Evolutionary conservation across 2,888 invertebrate species (phyloP), one percentile per base, ranked within the genome.

Genomic region (Celastrina argiolus): DNA sequence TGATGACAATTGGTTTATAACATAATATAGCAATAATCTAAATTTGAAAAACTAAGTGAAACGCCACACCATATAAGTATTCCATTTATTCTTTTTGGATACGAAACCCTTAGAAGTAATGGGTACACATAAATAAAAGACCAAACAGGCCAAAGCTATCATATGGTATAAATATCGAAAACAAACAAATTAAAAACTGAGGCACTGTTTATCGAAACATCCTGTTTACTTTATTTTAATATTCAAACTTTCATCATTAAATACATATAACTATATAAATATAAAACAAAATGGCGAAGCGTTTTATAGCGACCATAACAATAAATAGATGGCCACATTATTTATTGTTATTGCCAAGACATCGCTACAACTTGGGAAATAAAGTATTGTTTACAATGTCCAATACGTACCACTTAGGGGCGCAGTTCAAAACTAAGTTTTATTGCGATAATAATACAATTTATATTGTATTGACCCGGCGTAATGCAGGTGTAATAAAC

Each of bases 311-410:
- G 18, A 58, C 41, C 58, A 65, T 65, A 65, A 65, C 65, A 58
- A 58, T 28, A 56, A 41, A 56, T 56, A 16, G 58, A 65, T 65
- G 56, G 65, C 65, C 65, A 28, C 65, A 65, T 58, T 56, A 65
- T 65, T 65, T 65, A 65, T 65, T 65, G 41, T 65, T 65, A 65
- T 65, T 58, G 65, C 65, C 28, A 18, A 56, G 65, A 56, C 56
- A 65, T 41, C 22, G 56, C 56, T 65, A 36, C 36, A 65, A 65
- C 65, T 65, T 58, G 39, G 65, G 56, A 65, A 65, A 65, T 65
- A 65, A 65, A 65, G 58, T 65, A 65, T 58, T 65, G 65, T 65
- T 58, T 65, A 65, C 56, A 65, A 65, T 56, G 61, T 61, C 61
- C 61, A 61, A 61, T 61, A 61, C 61, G 61, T 61, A 61, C 61